phyloP scores from a whole-genome alignment of 30 jellyfish, hydroid and myxozoan species.

The Morbakka virulenta region DNA sequence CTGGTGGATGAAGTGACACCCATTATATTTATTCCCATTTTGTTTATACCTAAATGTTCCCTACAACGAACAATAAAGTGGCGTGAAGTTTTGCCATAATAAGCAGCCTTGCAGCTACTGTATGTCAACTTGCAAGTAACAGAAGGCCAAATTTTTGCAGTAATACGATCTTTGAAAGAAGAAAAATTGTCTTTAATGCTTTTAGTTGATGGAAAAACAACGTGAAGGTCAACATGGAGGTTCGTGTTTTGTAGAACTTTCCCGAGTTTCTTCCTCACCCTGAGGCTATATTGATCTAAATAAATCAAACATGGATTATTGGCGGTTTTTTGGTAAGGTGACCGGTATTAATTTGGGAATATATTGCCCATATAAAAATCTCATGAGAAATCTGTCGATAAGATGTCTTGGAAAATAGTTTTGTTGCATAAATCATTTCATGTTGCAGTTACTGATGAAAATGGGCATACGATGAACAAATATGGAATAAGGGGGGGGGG shows the following conservation, averaged over 20 bases:
- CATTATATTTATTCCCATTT: neutral
- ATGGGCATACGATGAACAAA: too few relatives aligned
- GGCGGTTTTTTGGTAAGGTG: too few relatives aligned
- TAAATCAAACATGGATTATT: neutral
- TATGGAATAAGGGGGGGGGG: too few relatives aligned
- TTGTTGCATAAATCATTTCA: too few relatives aligned
- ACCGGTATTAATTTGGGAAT: too few relatives aligned
- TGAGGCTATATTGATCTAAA: neutral
- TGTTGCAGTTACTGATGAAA: too few relatives aligned
- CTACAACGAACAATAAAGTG: neutral
- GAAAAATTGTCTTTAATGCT: too few relatives aligned
- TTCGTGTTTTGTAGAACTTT: neutral
- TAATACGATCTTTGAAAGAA: neutral
- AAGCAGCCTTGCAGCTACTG: neutral
- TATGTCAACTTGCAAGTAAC: neutral
- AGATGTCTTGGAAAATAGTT: too few relatives aligned
- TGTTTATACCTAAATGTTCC: neutral
- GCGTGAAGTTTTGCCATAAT: neutral
- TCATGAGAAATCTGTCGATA: too few relatives aligned
- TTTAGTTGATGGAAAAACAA: too few relatives aligned
- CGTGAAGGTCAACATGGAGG: neutral
- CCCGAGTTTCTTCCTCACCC: neutral
- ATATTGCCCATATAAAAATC: too few relatives aligned
- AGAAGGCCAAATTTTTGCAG: neutral
- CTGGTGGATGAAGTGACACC: neutral